A percentile compares a stretch with the other conserved stretches of the same genome.
Conservation (phyloP, 2,113 vertebrate genomes). For the Bubo scandiacus region DNA sequence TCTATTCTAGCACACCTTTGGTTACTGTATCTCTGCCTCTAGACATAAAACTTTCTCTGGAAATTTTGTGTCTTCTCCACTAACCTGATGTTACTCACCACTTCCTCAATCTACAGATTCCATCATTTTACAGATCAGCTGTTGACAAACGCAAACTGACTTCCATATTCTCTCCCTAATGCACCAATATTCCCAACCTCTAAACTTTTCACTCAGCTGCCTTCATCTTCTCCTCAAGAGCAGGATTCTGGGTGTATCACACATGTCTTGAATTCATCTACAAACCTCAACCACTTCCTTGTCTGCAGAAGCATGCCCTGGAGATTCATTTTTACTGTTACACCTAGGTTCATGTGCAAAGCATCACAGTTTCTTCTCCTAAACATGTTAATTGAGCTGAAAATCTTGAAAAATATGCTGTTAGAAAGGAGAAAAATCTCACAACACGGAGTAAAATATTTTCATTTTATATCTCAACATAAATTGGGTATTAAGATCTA, state of each 20-base stretch:
- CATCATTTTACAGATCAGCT: neutral
- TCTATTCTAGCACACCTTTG: neutral
- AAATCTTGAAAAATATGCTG: rapidly evolving
- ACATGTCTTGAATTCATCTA: neutral
- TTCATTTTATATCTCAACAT: neutral
- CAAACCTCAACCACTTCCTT: neutral
- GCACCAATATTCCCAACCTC: neutral
- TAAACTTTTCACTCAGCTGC: neutral
- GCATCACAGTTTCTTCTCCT: neutral
- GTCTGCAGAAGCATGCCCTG: neutral
- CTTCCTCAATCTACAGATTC: neutral
- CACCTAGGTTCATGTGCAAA: rapidly evolving
- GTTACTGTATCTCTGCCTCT: neutral
- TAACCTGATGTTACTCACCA: neutral
- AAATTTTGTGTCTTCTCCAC: neutral
- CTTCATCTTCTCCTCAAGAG: neutral
- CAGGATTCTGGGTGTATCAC: neutral
- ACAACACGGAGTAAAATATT: neutral
- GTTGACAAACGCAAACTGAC: neutral
- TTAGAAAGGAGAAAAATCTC: neutral
- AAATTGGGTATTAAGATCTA: neutral
- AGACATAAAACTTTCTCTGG: neutral
- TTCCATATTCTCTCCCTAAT: neutral
- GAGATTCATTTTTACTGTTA: neutral
- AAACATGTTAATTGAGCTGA: neutral